These are phyloP conservation scores for Serripes groenlandicus DNA, from an alignment of 2,888 invertebrate genomes.

Conservation along the genomic window DNA sequence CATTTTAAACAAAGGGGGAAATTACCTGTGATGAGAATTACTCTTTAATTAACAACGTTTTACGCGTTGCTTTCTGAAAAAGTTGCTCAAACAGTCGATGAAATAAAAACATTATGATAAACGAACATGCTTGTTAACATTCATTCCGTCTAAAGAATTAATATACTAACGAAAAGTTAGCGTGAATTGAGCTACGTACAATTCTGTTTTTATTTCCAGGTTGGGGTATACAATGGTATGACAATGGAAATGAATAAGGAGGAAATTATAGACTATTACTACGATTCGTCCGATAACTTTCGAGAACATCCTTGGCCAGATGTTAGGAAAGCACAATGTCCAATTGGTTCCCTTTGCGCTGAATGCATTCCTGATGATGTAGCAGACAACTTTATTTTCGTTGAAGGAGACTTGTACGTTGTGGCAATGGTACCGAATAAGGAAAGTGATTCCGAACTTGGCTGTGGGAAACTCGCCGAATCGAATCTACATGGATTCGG, in stretches of 20 bases:
- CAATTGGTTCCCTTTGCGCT: not conserved
- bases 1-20: no score
- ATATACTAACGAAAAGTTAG: no score
- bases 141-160: no score
- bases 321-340: conserved; percentile 1
- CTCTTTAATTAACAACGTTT: no score
- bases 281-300: not conserved
- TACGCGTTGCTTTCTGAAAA: no score
- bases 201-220: no score
- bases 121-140: no score
- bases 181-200: no score
- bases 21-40: no score
- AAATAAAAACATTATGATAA: no score
- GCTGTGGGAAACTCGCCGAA: not conserved
- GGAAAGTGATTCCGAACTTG: not conserved
- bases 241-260: not conserved
- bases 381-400: not conserved
- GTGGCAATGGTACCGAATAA: not conserved
- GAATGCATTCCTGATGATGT: not conserved
- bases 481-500: not conserved
- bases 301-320: not conserved
- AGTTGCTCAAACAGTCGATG: no score
- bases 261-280: not conserved
- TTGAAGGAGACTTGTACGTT: not conserved
- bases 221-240: not conserved